Evolutionary conservation across 2,888 invertebrate species (phyloP).

Genomic region (Platycnemis pennipes): DNA sequence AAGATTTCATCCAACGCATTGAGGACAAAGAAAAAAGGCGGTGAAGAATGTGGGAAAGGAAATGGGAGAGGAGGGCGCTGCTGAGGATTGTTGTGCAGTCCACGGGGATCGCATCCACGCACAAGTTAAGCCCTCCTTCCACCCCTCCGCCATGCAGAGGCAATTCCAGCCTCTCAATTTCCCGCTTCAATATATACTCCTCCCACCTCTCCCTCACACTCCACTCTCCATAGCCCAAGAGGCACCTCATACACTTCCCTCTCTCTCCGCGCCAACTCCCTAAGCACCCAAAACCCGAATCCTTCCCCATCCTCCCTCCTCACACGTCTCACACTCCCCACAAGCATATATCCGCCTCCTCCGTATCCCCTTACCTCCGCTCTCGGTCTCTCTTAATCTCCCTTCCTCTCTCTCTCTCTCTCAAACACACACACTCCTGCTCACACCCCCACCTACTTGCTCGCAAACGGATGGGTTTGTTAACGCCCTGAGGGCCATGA

Average conservation of each 20-base stretch:
- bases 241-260: background rate
- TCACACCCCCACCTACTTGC: background rate
- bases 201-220: too few species aligned
- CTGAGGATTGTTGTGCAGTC: background rate
- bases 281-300: constrained; percentile 52
- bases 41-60: background rate
- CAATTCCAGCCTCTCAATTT: background rate
- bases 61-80: background rate
- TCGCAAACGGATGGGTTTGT: constrained; percentile 52
- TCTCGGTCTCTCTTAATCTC: background rate
- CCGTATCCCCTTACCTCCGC: background rate
- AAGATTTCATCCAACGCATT: background rate
- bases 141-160: background rate
- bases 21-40: background rate
- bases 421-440: too few species aligned
- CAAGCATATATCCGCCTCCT: background rate
- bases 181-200: background rate
- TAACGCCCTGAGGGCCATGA: constrained; percentile 43
- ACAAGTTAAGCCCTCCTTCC: background rate
- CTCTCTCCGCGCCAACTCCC: background rate
- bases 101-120: background rate
- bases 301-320: background rate
- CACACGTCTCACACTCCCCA: background rate
- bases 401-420: background rate
- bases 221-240: background rate